Conservation (phyloP, 2,113 vertebrate species). For the Aphyosemion australe region DNA sequence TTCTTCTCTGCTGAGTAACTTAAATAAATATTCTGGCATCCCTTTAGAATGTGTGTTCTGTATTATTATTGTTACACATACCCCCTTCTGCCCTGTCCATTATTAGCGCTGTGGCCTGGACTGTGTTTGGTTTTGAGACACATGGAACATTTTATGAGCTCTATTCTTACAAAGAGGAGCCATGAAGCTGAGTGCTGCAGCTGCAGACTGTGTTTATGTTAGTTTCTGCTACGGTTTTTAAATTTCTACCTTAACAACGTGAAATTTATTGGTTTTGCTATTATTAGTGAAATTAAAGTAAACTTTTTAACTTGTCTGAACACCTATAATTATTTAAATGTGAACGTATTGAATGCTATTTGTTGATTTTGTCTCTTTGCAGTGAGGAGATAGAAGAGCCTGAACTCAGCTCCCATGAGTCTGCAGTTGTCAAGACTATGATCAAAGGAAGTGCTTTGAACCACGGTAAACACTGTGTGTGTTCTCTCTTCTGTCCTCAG, state of each 20-base stretch:
- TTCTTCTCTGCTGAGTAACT: slow-evolving; percentile 32
- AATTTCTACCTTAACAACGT: background rate
- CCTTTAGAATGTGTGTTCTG: slow-evolving; percentile 18
- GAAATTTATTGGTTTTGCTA: too few relatives aligned
- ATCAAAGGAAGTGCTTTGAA: slow-evolving; percentile 68
- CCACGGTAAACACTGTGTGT: slow-evolving; percentile 55
- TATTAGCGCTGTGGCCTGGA: slow-evolving; percentile 29
- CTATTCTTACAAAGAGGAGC: slow-evolving; percentile 32
- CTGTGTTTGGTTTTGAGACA: slow-evolving; percentile 21
- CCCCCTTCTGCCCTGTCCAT: slow-evolving; percentile 15
- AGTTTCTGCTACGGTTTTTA: slow-evolving; percentile 45
- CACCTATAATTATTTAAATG: too few relatives aligned
- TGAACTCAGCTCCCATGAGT: slow-evolving; percentile 51
- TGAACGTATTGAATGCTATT: slow-evolving; percentile 1
- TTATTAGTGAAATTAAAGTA: too few relatives aligned
- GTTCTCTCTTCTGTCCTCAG: background rate
- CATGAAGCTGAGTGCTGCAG: slow-evolving; percentile 26
- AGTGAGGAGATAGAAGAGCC: slow-evolving; percentile 75
- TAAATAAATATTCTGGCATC: slow-evolving; percentile 20
- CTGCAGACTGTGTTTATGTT: slow-evolving; percentile 48
- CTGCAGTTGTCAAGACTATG: slow-evolving; percentile 69
- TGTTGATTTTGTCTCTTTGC: slow-evolving; percentile 24
- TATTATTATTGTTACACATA: slow-evolving; percentile 19
- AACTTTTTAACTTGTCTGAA: too few relatives aligned
- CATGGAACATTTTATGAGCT: slow-evolving; percentile 13